Percentiles rank a stretch among this genome's conserved stretches.
phyloP scores from a whole-genome alignment of 2,888 invertebrate species.

The Elegia similella region DNA sequence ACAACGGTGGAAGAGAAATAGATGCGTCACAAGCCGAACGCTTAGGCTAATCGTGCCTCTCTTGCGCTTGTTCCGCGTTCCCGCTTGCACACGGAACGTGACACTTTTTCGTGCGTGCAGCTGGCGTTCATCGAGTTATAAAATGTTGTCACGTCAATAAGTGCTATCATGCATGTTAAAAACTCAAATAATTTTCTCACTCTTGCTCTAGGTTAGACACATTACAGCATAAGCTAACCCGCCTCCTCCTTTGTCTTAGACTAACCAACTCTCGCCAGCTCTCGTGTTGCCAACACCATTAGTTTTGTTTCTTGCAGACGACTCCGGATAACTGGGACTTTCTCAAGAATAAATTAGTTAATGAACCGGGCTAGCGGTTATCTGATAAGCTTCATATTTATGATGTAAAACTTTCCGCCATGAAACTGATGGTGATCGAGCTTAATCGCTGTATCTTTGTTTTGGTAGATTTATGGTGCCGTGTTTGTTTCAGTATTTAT shows the following conservation, averaged over 20 bases:
- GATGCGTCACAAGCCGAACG: no score
- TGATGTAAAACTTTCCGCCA: slow-evolving; percentile 15
- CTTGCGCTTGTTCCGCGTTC: no score
- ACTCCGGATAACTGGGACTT: slow-evolving; percentile 59
- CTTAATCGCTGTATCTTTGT: not conserved
- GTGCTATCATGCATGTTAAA: no score
- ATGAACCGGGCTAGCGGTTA: slow-evolving; percentile 64
- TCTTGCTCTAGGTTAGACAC: no score
- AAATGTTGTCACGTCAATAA: no score
- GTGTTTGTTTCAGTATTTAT: not conserved
- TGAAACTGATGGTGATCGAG: not conserved
- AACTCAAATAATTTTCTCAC: no score
- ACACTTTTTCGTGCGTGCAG: no score
- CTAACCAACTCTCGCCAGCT: slow-evolving; percentile 37
- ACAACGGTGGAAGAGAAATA: no score
- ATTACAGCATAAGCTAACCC: no score
- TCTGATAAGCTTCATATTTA: slow-evolving; percentile 53
- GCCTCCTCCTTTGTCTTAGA: slow-evolving; percentile 30
- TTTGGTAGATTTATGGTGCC: not conserved
- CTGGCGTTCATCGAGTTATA: no score
- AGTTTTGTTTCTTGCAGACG: slow-evolving; percentile 75
- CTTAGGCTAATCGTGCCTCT: no score
- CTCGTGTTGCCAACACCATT: slow-evolving; percentile 75
- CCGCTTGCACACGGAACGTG: no score
- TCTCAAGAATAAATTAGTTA: slow-evolving; percentile 72